A percentile compares a stretch with the other conserved stretches of the same genome.
phyloP scores from a whole-genome alignment of 64 coral and sea anemone species.

The Astreopora myriophthalma region DNA sequence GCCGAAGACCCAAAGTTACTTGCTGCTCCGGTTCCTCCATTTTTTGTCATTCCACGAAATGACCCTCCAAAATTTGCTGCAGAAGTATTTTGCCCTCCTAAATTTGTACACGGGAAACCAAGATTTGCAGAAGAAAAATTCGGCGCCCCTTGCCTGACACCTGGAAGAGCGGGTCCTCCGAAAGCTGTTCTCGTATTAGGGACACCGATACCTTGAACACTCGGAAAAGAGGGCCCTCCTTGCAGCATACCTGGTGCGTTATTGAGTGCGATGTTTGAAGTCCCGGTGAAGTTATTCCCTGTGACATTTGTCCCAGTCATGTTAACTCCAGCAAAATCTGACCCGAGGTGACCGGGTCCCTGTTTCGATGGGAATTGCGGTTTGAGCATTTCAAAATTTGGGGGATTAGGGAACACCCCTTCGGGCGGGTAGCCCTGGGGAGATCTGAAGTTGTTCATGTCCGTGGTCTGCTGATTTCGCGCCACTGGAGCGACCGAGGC shows the following conservation, averaged over 20 bases:
- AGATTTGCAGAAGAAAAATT: not conserved
- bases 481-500: constrained; percentile 34
- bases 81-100: not conserved
- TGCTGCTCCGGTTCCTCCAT: not conserved
- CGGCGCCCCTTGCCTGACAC: not conserved
- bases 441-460: not conserved
- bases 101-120: not conserved
- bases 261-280: not conserved
- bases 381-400: constrained; percentile 15
- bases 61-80: not conserved
- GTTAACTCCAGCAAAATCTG: not conserved
- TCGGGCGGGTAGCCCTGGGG: not conserved
- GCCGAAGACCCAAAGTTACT: not conserved
- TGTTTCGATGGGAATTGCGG: constrained; percentile 3
- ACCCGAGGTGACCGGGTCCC: not conserved
- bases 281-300: constrained; percentile 18
- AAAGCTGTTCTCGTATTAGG: constrained; percentile 9
- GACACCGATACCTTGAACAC: not conserved
- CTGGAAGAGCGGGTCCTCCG: not conserved
- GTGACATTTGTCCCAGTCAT: not conserved
- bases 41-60: not conserved
- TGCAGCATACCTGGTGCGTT: not conserved
- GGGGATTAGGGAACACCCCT: constrained; percentile 13
- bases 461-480: not conserved
- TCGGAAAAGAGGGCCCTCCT: not conserved